Evolutionary conservation across 2,888 invertebrate genomes (phyloP).

Genomic region (Bursaphelenchus okinawaensis): DNA sequence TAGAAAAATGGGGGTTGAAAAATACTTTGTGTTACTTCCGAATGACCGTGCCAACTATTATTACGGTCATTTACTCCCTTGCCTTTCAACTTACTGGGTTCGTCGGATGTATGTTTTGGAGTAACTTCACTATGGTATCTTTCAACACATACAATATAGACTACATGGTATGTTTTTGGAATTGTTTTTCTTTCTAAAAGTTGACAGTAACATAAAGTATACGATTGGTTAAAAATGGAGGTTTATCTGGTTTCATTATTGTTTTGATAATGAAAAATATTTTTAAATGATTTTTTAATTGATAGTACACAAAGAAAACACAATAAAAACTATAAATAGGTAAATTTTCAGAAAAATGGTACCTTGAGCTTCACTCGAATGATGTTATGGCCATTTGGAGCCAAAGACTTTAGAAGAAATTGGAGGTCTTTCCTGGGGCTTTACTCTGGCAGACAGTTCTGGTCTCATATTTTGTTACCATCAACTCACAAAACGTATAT

Average conservation of each 20-base stretch:
- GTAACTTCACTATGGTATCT: constrained; percentile 34
- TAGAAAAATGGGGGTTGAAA: constrained; percentile 20
- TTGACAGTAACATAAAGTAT: not conserved
- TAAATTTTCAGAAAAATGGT: not conserved
- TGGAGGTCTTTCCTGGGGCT: constrained; percentile 31
- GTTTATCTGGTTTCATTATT: constrained; percentile 4
- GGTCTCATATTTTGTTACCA: constrained; percentile 28
- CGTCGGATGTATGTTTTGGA: constrained; percentile 31
- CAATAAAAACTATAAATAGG: no score
- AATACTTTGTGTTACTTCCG: constrained; percentile 19
- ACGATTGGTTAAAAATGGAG: constrained; percentile 7
- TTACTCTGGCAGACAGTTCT: constrained; percentile 19
- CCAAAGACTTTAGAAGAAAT: constrained; percentile 21
- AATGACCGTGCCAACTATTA: constrained; percentile 16
- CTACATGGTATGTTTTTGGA: constrained; percentile 27
- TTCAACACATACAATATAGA: constrained; percentile 28
- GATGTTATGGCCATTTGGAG: constrained; percentile 20
- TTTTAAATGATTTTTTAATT: no score
- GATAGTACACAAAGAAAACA: no score
- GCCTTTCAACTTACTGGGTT: constrained; percentile 25
- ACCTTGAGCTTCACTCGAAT: not conserved
- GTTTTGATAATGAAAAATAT: no score
- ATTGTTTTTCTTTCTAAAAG: no score
- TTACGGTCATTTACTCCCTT: constrained; percentile 30
- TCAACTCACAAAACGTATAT: constrained; percentile 21